Percentiles rank a stretch among this genome's conserved stretches.
Conservation (phyloP, 92 coral and sea anemone species). For the Parazoanthus swiftii region DNA sequence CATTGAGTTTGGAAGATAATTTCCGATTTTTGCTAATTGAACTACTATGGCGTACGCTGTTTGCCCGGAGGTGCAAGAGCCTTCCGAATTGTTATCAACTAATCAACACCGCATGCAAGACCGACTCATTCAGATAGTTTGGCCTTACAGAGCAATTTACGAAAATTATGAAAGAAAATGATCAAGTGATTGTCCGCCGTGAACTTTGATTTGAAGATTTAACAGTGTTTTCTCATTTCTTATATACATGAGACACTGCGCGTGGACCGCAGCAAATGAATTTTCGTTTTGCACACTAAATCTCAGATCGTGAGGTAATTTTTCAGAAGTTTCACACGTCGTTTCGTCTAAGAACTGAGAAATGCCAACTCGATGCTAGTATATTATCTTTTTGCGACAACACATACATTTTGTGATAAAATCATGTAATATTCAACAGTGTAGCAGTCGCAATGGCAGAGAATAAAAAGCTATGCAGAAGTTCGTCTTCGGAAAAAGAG, state of each 20-base stretch:
- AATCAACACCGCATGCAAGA: background rate
- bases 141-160: background rate
- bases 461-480: background rate
- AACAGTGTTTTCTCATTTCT: background rate
- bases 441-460: conserved; percentile 19
- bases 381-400: background rate
- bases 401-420: background rate
- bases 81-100: background rate
- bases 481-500: background rate
- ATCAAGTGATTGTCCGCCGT: background rate
- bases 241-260: background rate
- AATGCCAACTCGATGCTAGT: background rate
- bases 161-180: background rate
- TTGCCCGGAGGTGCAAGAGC: background rate
- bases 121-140: background rate
- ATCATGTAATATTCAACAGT: background rate
- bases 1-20: background rate
- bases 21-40: conserved; percentile 5
- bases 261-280: background rate
- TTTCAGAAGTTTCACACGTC: background rate
- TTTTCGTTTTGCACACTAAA: background rate
- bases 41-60: background rate
- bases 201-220: background rate
- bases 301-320: background rate
- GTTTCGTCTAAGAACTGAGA: background rate